Evolutionary conservation across 2,888 invertebrate species (phyloP).

Genomic region (Eretmocerus hayati): DNA sequence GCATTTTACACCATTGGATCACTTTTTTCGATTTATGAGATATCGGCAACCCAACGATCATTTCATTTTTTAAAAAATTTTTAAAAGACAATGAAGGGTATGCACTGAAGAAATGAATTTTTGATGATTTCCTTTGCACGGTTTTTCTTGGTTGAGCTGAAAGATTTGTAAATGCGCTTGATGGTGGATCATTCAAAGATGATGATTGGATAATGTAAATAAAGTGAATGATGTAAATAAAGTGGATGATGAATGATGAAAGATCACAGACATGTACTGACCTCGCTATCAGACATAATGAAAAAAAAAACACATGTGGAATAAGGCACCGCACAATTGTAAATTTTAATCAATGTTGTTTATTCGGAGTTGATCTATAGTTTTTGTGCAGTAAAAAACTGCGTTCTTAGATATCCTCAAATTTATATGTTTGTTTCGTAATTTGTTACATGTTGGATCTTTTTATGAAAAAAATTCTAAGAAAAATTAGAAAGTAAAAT

Average conservation of each 20-base stretch:
- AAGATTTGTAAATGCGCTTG: conserved; percentile 14
- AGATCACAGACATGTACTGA: not conserved
- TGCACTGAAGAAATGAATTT: not conserved
- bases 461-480: conserved; percentile 6
- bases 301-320: conserved; percentile 3
- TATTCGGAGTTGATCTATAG: conserved; percentile 7
- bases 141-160: conserved; percentile 12
- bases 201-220: conserved; percentile 31
- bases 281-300: not conserved
- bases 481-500: conserved; percentile 11
- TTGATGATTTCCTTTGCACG: conserved; percentile 2
- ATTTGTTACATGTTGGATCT: conserved; percentile 11
- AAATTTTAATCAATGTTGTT: conserved; percentile 7
- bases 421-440: conserved; percentile 16
- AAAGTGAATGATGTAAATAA: conserved; percentile 32
- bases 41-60: too few species aligned
- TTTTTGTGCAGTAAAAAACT: conserved; percentile 6
- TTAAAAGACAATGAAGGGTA: too few species aligned
- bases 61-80: too few species aligned
- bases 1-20: too few species aligned
- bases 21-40: too few species aligned
- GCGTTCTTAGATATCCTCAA: conserved; percentile 2
- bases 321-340: conserved; percentile 13
- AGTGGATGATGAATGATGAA: conserved; percentile 16
- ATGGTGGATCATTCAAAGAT: conserved; percentile 22